Evolutionary conservation across 2,888 invertebrate species (phyloP).

Genomic region (Acrobasis consociella): DNA sequence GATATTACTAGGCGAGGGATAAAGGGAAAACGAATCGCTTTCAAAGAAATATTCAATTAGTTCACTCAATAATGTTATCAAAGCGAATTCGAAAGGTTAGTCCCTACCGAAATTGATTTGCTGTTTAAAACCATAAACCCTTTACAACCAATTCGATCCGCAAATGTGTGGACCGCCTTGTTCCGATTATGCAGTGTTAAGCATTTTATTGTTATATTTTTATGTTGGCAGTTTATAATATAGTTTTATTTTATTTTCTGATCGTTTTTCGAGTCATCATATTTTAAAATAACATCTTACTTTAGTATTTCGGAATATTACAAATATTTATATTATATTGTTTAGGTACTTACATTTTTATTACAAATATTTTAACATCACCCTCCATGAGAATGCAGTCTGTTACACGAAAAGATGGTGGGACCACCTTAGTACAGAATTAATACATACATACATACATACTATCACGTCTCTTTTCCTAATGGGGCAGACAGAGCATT

Average conservation of each 20-base stretch:
- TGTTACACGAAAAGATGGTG: too few relatives aligned
- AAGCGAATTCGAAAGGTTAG: constrained; percentile 36
- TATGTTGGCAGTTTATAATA: constrained; percentile 3
- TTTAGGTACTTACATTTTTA: too few relatives aligned
- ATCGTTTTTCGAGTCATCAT: background rate
- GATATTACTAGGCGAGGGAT: too few relatives aligned
- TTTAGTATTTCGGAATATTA: too few relatives aligned
- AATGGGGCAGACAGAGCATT: too few relatives aligned
- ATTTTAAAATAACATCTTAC: background rate
- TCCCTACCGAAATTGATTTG: constrained; percentile 36
- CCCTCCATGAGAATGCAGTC: too few relatives aligned
- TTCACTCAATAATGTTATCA: background rate
- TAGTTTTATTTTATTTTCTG: background rate
- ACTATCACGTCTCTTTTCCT: too few relatives aligned
- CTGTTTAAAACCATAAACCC: constrained; percentile 33
- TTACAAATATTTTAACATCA: too few relatives aligned
- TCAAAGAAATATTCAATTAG: too few relatives aligned
- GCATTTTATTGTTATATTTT: constrained; percentile 2
- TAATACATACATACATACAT: too few relatives aligned
- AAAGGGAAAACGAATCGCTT: background rate
- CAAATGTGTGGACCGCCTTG: constrained; percentile 27
- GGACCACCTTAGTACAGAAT: too few relatives aligned
- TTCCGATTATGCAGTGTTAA: constrained; percentile 12
- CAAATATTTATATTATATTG: too few relatives aligned
- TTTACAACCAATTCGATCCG: constrained; percentile 34